phyloP scores from a whole-genome alignment of 2,888 invertebrate species.

The Napeogenes sylphis region DNA sequence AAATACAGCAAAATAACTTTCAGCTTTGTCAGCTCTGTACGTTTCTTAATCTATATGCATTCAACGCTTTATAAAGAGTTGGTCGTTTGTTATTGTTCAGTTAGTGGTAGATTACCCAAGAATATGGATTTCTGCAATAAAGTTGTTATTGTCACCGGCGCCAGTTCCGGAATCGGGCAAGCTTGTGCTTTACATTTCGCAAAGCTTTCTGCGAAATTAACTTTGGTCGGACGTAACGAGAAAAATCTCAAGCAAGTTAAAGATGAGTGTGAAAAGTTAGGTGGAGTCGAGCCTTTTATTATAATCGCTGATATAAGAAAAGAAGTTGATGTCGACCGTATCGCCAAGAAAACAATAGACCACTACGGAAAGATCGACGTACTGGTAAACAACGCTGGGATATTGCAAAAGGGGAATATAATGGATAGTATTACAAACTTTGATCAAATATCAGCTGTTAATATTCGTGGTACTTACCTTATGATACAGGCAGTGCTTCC shows the following conservation, averaged over 20 bases:
- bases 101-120: slow-evolving; percentile 36
- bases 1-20: background rate
- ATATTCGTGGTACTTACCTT: slow-evolving; percentile 54
- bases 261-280: slow-evolving; percentile 45
- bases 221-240: slow-evolving; percentile 53
- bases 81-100: slow-evolving; percentile 27
- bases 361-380: slow-evolving; percentile 51
- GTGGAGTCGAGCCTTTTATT: slow-evolving; percentile 44
- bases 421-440: slow-evolving; percentile 44
- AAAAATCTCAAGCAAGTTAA: slow-evolving; percentile 51
- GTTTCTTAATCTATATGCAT: slow-evolving; percentile 18
- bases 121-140: slow-evolving; percentile 58
- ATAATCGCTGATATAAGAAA: slow-evolving; percentile 55
- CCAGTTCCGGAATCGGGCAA: slow-evolving; percentile 64
- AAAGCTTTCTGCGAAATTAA: slow-evolving; percentile 47
- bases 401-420: slow-evolving; percentile 41
- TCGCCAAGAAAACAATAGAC: slow-evolving; percentile 48
- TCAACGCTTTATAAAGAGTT: slow-evolving; percentile 18
- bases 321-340: slow-evolving; percentile 48
- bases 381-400: slow-evolving; percentile 60
- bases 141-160: slow-evolving; percentile 64
- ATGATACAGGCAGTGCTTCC: slow-evolving; percentile 51
- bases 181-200: slow-evolving; percentile 56
- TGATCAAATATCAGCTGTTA: slow-evolving; percentile 54
- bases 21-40: slow-evolving; percentile 10